Base-by-base conservation (phyloP, 2,888 invertebrate species). In the Scaptomyza polygonia region DNA sequence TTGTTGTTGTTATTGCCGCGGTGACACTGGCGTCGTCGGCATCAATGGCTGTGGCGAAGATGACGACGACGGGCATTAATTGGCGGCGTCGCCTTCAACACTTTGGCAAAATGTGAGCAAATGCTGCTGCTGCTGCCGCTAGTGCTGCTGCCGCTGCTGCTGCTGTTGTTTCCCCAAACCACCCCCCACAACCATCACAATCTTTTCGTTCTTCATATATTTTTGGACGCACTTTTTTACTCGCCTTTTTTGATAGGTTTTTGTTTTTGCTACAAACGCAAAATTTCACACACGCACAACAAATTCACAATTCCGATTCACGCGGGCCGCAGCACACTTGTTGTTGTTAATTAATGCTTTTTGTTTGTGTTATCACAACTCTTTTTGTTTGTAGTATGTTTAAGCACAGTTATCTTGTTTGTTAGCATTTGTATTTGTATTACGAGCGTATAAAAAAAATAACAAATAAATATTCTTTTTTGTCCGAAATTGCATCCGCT, bases 81-180 rank as follows among this genome's bases (percentile, higher is more conserved):
- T 77, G 79, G 76, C 77, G 77, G 79, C 79, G 79, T 69, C 79
- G 73, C 61, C 71, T 69, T 52, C 66, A 73, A 73, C 70, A 70
- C 73, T 72, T 72, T 69, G 65, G 73, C 73, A 66, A 70, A 66
- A 48, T 61, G 54, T 69, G 58, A 51, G 67, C 67, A 53, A 64
- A 56, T 69, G 47, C 40, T 73, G 45, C 30, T 8, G 32, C 32
- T 32, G 12, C 12, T 59, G 42, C 36, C 61, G 47, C 29, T 53
- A 4, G 3, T 21, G 3, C 21, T 21, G 36, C 43, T 45, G 36
- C 52, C 39, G 42, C 45, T 56, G 3, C 21, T 21, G 36, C 43
- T 45, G 36, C 52, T 42, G 42, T 42, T 56, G 43, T 27, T 51
- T 3, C 39, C 16, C 39, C 39, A 39, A 39, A 21, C n/a, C 36